These are phyloP conservation scores for Cephus pulcher DNA, from an alignment of 2,888 invertebrate genomes.

Conservation along the genomic window DNA sequence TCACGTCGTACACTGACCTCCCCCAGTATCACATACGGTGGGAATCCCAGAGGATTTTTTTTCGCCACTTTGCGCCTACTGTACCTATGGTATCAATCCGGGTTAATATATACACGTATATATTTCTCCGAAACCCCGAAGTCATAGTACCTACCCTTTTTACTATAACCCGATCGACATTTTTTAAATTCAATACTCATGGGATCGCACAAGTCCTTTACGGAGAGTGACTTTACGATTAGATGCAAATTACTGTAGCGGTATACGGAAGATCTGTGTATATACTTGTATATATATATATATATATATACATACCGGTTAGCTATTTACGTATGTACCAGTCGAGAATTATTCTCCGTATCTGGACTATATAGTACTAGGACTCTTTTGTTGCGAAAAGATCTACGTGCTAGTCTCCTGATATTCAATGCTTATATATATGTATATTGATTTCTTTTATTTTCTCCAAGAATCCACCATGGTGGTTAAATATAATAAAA, in stretches of 20 bases:
- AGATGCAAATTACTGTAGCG: conserved; percentile 48
- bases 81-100: too few species aligned
- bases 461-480: too few species aligned
- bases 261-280: conserved; percentile 25
- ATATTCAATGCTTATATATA: not conserved
- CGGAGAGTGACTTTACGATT: conserved; percentile 38
- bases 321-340: not conserved
- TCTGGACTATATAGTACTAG: not conserved
- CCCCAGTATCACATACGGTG: not conserved
- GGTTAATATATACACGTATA: not conserved
- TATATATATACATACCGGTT: not conserved
- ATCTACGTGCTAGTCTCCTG: not conserved
- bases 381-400: not conserved
- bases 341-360: not conserved
- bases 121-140: not conserved
- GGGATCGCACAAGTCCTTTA: conserved; percentile 1
- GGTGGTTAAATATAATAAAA: too few species aligned
- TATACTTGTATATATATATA: not conserved
- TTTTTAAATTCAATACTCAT: not conserved
- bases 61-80: not conserved
- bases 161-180: not conserved
- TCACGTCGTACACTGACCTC: not conserved
- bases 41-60: not conserved
- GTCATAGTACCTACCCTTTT: not conserved
- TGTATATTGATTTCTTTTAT: too few species aligned